Percentiles rank a stretch among this genome's conserved stretches.
These are phyloP conservation scores for Camelus dromedarius DNA, from an alignment of 2,113 vertebrate species.

Conservation along the genomic window DNA sequence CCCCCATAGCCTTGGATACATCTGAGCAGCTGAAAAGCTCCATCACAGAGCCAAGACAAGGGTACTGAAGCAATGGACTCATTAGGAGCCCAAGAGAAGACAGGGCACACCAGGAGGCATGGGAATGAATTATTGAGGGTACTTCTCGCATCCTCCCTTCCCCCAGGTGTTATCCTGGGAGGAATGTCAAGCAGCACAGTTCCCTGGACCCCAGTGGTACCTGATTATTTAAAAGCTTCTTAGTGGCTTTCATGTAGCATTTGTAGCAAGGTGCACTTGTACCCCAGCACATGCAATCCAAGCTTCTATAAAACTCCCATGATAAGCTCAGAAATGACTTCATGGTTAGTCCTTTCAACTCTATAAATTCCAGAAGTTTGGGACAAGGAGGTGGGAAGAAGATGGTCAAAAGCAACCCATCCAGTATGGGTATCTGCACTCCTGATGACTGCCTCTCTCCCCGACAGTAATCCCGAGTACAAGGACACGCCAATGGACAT, in stretches of 20 bases:
- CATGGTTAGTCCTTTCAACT: constrained; percentile 65
- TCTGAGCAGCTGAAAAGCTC: constrained; percentile 64
- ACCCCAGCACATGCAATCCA: constrained; percentile 28
- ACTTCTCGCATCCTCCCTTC: neutral
- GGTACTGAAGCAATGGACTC: constrained; percentile 27
- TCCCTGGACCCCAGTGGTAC: constrained; percentile 51
- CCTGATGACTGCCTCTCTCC: constrained; percentile 74
- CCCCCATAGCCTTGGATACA: constrained; percentile 42
- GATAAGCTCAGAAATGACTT: constrained; percentile 68
- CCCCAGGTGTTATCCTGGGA: neutral
- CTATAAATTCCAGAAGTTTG: constrained; percentile 69
- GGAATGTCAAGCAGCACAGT: constrained; percentile 30
- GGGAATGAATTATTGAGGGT: neutral
- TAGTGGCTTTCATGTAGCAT: constrained; percentile 65
- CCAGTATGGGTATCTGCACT: neutral
- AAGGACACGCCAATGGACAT: constrained; percentile 99
- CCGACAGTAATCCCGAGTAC: constrained; percentile 94
- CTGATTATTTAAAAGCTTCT: constrained; percentile 82
- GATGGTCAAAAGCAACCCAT: constrained; percentile 58
- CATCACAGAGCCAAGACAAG: constrained; percentile 67
- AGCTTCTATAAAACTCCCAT: constrained; percentile 67
- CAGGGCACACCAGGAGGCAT: neutral
- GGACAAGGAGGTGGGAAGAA: constrained; percentile 60
- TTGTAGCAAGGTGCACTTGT: constrained; percentile 57
- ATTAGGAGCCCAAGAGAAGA: constrained; percentile 15